phyloP scores from a whole-genome alignment of 2,888 invertebrate genomes.

The Metacarcinus magister region DNA sequence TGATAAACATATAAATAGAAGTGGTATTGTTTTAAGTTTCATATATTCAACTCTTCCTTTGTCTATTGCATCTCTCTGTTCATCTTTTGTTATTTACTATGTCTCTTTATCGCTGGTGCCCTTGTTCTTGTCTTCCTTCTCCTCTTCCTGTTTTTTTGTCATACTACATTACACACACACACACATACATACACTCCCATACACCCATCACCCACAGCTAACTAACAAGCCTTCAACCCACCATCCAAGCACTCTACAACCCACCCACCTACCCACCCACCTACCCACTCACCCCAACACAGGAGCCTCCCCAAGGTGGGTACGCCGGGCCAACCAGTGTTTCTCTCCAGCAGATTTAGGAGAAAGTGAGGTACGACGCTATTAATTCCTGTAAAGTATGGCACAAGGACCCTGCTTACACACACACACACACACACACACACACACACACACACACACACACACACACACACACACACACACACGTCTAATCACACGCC shows the following conservation, averaged over 20 bases:
- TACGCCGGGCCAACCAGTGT: not conserved
- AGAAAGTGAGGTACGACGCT: not conserved
- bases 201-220: not conserved
- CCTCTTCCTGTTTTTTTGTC: too few species aligned
- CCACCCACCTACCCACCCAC: not conserved
- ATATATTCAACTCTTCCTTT: too few species aligned
- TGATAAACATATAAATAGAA: too few species aligned
- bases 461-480: not conserved
- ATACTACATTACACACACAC: not conserved
- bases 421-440: conserved; percentile 32
- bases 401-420: not conserved
- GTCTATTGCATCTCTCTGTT: too few species aligned
- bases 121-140: too few species aligned
- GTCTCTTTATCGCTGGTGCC: too few species aligned
- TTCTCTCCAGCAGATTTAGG: not conserved
- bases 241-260: not conserved
- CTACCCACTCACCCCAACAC: not conserved
- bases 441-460: conserved; percentile 47
- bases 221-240: not conserved
- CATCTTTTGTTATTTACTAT: too few species aligned
- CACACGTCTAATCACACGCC: not conserved
- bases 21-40: too few species aligned
- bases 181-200: not conserved
- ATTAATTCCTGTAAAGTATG: not conserved
- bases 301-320: not conserved